Conservation (phyloP, 2,888 invertebrate species). For the Clostera curtula region DNA sequence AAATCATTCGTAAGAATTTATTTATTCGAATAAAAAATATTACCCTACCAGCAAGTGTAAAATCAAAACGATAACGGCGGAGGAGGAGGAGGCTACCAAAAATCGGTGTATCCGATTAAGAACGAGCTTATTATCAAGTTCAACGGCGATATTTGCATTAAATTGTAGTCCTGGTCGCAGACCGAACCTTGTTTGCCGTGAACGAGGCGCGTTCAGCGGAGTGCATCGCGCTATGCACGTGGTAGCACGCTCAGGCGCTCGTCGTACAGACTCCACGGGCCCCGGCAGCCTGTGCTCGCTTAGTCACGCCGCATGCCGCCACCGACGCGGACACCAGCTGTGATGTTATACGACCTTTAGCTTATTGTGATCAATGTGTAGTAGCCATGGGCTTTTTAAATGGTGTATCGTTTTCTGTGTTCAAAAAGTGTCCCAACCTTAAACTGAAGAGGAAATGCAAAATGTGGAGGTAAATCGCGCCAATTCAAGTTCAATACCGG, state of each 20-base stretch:
- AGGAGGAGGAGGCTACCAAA: too few species aligned
- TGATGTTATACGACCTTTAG: slow-evolving; percentile 30
- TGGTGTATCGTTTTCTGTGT: slow-evolving; percentile 53
- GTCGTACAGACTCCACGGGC: slow-evolving; percentile 18
- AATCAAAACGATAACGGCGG: too few species aligned
- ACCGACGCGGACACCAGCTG: slow-evolving; percentile 38
- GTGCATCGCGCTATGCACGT: slow-evolving; percentile 33
- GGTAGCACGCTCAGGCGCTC: slow-evolving; percentile 23
- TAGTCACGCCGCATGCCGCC: slow-evolving; percentile 49
- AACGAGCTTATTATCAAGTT: too few species aligned
- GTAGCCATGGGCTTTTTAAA: slow-evolving; percentile 50
- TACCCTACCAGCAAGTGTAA: too few species aligned
- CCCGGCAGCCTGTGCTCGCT: slow-evolving; percentile 34
- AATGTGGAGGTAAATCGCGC: slow-evolving; percentile 35
- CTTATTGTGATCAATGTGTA: slow-evolving; percentile 40
- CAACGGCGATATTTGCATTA: too few species aligned
- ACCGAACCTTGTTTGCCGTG: slow-evolving; percentile 8
- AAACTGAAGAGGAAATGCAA: slow-evolving; percentile 42
- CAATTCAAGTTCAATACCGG: background rate
- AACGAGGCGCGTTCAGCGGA: slow-evolving; percentile 27
- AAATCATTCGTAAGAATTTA: too few species aligned
- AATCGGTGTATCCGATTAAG: too few species aligned
- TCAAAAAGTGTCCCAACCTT: slow-evolving; percentile 60
- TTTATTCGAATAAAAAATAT: too few species aligned
- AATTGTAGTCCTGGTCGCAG: slow-evolving; percentile 7